A percentile compares a stretch with the other conserved stretches of the same genome.
Evolutionary conservation across 2,113 vertebrate species (phyloP).

Genomic region (Oryctolagus cuniculus): mOryCun1.1 NC_091436.1:3873001-3873500

Average conservation of each 20-base stretch:
- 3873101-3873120: fast-evolving
- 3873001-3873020: not conserved
- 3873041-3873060: not conserved
- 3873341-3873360: too few relatives aligned
- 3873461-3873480: too few relatives aligned
- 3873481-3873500: too few relatives aligned
- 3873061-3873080: fast-evolving
- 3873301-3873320: not conserved
- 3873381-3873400: too few relatives aligned
- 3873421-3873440: too few relatives aligned
- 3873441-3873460: too few relatives aligned
- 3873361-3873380: too few relatives aligned
- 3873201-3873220: fast-evolving
- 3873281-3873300: fast-evolving
- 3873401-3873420: too few relatives aligned
- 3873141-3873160: fast-evolving
- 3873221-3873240: not conserved
- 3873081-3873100: fast-evolving
- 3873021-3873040: not conserved
- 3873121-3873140: fast-evolving
- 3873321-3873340: too few relatives aligned
- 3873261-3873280: not conserved
- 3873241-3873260: not conserved
- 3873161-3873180: not conserved
- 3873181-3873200: not conserved